These are phyloP conservation scores for Eurosta solidaginis DNA, from an alignment of 1,140 invertebrate species.

Conservation along the genomic window DNA sequence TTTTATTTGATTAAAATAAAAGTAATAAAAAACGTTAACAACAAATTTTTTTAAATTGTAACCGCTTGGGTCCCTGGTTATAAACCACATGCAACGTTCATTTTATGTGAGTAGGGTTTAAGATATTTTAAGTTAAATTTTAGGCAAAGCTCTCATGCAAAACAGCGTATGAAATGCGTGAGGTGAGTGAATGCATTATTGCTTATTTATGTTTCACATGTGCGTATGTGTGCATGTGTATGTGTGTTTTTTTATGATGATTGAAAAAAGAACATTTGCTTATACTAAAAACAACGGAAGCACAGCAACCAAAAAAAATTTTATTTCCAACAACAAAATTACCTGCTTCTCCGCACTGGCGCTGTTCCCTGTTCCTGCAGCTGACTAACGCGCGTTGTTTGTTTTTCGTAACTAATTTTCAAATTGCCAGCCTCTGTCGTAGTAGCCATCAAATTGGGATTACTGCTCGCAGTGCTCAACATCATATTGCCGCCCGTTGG, in stretches of 20 bases:
- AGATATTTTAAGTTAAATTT: too few relatives aligned
- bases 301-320: neutral
- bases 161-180: too few relatives aligned
- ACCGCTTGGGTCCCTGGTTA: too few relatives aligned
- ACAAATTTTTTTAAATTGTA: too few relatives aligned
- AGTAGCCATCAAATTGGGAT: slow-evolving; percentile 44
- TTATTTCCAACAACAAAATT: slow-evolving; percentile 30
- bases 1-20: too few relatives aligned
- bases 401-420: slow-evolving; percentile 64
- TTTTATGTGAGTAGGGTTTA: too few relatives aligned
- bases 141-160: too few relatives aligned
- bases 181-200: too few relatives aligned
- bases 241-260: neutral
- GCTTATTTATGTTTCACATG: too few relatives aligned
- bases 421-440: slow-evolving; percentile 60
- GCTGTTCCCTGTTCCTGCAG: slow-evolving; percentile 57
- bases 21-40: too few relatives aligned
- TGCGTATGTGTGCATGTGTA: neutral
- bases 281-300: neutral
- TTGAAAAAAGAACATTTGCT: neutral
- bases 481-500: slow-evolving; percentile 41
- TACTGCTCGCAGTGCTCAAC: neutral
- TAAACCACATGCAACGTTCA: too few relatives aligned
- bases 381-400: slow-evolving; percentile 53
- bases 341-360: slow-evolving; percentile 60